Conservation (phyloP, 2,113 vertebrate species). For the Monopterus albus region DNA sequence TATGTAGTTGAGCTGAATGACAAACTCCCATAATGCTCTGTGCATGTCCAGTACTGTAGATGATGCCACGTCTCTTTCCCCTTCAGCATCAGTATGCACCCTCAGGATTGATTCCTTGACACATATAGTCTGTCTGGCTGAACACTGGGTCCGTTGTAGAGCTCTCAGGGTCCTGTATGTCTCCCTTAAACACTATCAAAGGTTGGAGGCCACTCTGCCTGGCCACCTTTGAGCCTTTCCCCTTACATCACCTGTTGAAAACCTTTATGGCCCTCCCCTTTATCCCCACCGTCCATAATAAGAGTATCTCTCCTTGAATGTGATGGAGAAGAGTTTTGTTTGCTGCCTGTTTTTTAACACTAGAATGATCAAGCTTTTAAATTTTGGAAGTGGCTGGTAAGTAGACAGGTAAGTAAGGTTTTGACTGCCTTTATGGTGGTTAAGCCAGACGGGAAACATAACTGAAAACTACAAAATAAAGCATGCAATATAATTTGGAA, state of each 20-base stretch:
- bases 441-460: conserved; percentile 22
- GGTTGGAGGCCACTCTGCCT: conserved; percentile 51
- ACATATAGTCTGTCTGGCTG: conserved; percentile 50
- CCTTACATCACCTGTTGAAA: conserved; percentile 34
- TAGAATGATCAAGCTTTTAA: conserved; percentile 55
- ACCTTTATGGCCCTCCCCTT: conserved; percentile 32
- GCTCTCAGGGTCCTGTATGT: conserved; percentile 44
- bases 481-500: conserved; percentile 70
- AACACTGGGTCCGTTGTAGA: conserved; percentile 29
- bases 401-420: conserved; percentile 77
- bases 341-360: conserved; percentile 69
- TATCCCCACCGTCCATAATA: conserved; percentile 70
- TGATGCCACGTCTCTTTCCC: conserved; percentile 68
- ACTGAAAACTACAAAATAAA: conserved; percentile 24
- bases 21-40: conserved; percentile 83
- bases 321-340: conserved; percentile 73
- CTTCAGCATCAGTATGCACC: conserved; percentile 65
- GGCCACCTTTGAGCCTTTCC: conserved; percentile 56
- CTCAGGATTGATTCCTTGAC: conserved; percentile 50
- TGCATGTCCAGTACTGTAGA: conserved; percentile 95
- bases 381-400: conserved; percentile 61
- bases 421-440: conserved; percentile 20
- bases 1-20: conserved; percentile 91
- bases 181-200: conserved; percentile 48
- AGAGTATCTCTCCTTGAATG: conserved; percentile 74